phyloP scores from a whole-genome alignment of 2,113 vertebrate genomes.

The Struthio camelus region DNA sequence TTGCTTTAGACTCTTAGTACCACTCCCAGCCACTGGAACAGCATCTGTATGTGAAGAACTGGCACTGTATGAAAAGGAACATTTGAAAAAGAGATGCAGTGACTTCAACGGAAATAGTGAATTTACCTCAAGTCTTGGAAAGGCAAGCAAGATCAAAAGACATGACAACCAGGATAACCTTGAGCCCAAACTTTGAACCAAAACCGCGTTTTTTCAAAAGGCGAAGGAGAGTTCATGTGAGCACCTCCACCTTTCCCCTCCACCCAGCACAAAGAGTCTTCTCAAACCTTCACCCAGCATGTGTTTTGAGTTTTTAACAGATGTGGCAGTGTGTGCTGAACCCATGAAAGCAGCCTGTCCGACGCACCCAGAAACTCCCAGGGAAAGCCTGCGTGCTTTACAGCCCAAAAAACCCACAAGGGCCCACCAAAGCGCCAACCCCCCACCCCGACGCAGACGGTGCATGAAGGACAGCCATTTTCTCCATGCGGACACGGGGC shows the following conservation, averaged over 20 bases:
- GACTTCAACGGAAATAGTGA: not conserved
- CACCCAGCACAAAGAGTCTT: not conserved
- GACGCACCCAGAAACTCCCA: not conserved
- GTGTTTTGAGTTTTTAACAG: rapidly evolving
- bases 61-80: not conserved
- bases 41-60: not conserved
- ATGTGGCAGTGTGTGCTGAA: not conserved
- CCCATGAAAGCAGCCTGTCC: not conserved
- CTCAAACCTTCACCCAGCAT: not conserved
- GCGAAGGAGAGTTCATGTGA: not conserved
- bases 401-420: not conserved
- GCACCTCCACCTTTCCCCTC: not conserved
- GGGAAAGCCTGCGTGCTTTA: not conserved
- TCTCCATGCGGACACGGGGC: not conserved
- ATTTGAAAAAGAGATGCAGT: not conserved
- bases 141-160: not conserved
- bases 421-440: rapidly evolving
- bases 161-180: not conserved
- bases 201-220: not conserved
- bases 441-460: rapidly evolving
- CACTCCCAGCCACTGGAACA: not conserved
- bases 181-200: not conserved
- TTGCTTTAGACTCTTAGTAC: not conserved
- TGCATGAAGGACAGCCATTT: not conserved
- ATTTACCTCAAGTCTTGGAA: not conserved